phyloP scores from a whole-genome alignment of 35 echinoderm and acorn worm species.

The Lytechinus pictus region DNA sequence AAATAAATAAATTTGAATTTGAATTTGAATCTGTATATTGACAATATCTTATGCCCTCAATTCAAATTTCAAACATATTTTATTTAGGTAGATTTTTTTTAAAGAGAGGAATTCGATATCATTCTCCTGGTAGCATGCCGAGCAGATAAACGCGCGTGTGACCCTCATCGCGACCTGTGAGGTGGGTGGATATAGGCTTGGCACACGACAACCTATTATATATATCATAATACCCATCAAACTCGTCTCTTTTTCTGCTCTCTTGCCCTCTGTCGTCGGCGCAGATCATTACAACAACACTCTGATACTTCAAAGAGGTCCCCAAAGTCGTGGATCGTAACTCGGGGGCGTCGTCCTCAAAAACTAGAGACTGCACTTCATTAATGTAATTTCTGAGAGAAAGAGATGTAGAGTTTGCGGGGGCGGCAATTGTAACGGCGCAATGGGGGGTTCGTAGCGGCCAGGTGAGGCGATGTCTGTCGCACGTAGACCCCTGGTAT shows the following conservation, averaged over 20 bases:
- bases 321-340: neutral
- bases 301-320: neutral
- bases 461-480: slow-evolving; percentile 28
- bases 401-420: neutral
- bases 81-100: too few relatives aligned
- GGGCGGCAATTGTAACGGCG: neutral
- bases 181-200: slow-evolving; percentile 5
- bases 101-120: neutral
- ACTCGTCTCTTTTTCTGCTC: neutral
- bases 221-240: neutral
- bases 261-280: slow-evolving; percentile 13
- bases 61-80: too few relatives aligned
- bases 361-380: neutral
- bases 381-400: slow-evolving; percentile 14
- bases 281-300: neutral
- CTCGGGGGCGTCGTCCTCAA: slow-evolving; percentile 28
- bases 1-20: too few relatives aligned
- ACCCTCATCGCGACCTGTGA: neutral
- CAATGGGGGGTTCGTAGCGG: neutral
- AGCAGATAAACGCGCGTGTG: neutral
- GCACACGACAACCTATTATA: slow-evolving; percentile 17
- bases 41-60: too few relatives aligned
- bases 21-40: too few relatives aligned
- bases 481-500: slow-evolving; percentile 33
- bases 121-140: neutral